Evolutionary conservation across 1,140 invertebrate genomes (phyloP).

Genomic region (Theocolax elegans): DNA sequence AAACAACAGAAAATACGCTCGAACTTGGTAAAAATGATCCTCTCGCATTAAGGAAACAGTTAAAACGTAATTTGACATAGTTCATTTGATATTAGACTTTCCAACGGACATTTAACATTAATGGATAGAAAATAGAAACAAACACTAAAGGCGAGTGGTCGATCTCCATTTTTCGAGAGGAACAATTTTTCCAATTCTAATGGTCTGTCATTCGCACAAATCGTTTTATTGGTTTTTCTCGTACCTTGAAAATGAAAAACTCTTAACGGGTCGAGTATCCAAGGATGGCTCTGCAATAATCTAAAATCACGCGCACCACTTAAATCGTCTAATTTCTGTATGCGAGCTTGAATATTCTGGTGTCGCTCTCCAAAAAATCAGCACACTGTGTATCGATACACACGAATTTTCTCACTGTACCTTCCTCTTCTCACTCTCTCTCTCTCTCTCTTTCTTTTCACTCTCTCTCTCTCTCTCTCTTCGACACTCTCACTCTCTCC

Average conservation of each 20-base stretch:
- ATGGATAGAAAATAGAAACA: background rate
- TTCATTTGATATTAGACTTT: too few relatives aligned
- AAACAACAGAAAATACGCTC: too few relatives aligned
- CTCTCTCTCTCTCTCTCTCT: background rate
- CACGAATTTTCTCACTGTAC: background rate
- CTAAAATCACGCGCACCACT: background rate
- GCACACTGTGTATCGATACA: background rate
- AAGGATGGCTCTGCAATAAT: background rate
- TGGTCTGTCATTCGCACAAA: background rate
- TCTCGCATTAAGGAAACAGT: background rate
- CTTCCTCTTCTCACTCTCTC: background rate
- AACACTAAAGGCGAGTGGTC: background rate
- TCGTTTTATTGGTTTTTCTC: background rate
- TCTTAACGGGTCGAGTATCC: background rate
- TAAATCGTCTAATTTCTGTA: background rate
- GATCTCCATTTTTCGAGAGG: background rate
- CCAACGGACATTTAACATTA: background rate
- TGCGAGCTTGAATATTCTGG: background rate
- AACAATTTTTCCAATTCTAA: background rate
- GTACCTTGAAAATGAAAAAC: slow-evolving; percentile 19
- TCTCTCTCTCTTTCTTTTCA: background rate
- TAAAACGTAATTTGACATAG: too few relatives aligned
- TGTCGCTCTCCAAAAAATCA: too few relatives aligned
- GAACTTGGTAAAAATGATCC: slow-evolving; percentile 13
- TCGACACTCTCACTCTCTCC: background rate